Evolutionary conservation across 2,888 invertebrate genomes (phyloP), one percentile per base, ranked within the genome.

Genomic region (Phengaris arion): DNA sequence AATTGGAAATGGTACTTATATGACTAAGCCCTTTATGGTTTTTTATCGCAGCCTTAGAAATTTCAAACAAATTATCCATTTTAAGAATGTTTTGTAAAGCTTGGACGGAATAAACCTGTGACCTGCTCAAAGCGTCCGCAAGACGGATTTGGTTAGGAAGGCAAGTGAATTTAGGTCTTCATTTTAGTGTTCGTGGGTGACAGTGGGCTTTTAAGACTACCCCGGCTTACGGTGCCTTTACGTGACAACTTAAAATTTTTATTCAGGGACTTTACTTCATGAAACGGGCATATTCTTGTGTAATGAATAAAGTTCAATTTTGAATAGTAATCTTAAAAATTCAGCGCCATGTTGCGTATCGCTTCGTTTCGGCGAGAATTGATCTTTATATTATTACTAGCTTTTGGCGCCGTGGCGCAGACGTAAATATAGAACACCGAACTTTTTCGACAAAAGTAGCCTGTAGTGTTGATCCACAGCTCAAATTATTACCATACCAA

Each of bases 21-120:
- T 35, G 3, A 59, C 35, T 64, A 35, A 35, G 13, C 12, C 45
- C 12, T 64, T 10, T 15, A 10, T 15, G 22, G 59, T 35, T 22
- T 59, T n/a, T 57, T 35, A 35, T 35, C 12, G 59, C 59, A 7
- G 15, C 9, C 64, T 4, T 35, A 35, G 4, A 2, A 45, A 64
- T 64, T 64, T 35, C 64, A 35, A 12, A 35, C 35, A 64, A 64
- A 64, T 64, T 64, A 64, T 64, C 35, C 12, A 64, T 64, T 64
- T 13, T 64, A 64, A 64, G 64, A 64, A 64, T 64, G 64, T 64
- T 64, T 64, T 64, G 64, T 64, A 64, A 59, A 64, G 55, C 55
- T 55, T 64, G 59, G 22, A 59, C 22, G 35, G 59, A 35, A 64
- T 64, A 64, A 64, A 45, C 64, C 64, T 45, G 64, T 13, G 64